Evolutionary conservation across 2,888 invertebrate genomes (phyloP).

Genomic region (Psococerastis gibbosa): DNA sequence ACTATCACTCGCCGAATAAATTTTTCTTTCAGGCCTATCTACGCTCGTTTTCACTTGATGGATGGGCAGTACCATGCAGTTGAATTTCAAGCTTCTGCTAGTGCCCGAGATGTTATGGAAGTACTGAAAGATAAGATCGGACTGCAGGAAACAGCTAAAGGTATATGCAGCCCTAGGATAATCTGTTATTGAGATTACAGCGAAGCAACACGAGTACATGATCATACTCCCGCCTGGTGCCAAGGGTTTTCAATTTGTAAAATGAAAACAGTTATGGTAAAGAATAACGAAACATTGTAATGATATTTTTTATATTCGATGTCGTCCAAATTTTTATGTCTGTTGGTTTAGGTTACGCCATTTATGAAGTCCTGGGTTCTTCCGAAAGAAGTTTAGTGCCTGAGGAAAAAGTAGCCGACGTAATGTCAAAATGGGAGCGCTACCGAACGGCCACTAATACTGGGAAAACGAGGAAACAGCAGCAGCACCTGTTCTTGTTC

Average conservation of each 20-base stretch:
- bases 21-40: conserved; percentile 52
- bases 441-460: conserved; percentile 35
- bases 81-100: conserved; percentile 87
- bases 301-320: not conserved
- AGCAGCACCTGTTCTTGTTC: conserved; percentile 45
- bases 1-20: no score
- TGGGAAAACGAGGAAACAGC: conserved; percentile 20
- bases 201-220: no score
- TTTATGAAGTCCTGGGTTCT: conserved; percentile 78
- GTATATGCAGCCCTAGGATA: no score
- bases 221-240: no score
- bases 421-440: conserved; percentile 89
- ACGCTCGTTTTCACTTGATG: conserved; percentile 79
- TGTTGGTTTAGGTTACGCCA: conserved; percentile 51
- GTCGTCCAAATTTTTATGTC: conserved; percentile 12
- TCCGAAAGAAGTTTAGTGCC: conserved; percentile 68
- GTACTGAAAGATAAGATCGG: conserved; percentile 81
- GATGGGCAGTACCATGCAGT: conserved; percentile 90
- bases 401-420: conserved; percentile 82
- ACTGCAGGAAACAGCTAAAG: conserved; percentile 52
- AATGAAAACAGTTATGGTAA: no score
- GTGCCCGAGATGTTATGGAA: conserved; percentile 72
- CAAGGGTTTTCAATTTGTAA: no score
- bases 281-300: no score
- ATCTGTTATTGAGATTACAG: no score